These are phyloP conservation scores for Alces alces DNA, from an alignment of 2,113 vertebrate genomes.

Conservation along the genomic window DNA sequence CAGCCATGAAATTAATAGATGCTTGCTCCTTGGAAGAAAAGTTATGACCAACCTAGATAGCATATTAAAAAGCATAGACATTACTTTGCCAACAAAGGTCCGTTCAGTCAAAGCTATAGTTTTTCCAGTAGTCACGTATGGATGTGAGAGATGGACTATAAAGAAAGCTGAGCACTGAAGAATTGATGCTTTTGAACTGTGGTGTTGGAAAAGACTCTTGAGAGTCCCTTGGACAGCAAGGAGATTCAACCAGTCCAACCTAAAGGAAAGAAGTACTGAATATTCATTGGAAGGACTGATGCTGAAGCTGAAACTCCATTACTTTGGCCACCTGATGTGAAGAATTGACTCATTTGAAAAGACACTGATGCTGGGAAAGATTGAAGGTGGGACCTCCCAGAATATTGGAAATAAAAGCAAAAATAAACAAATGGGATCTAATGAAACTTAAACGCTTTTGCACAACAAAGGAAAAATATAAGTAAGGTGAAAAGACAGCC, in stretches of 20 bases:
- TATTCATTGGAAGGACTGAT: neutral
- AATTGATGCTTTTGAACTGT: neutral
- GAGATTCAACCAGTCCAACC: neutral
- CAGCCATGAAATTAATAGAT: neutral
- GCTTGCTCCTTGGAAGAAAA: neutral
- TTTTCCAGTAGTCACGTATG: neutral
- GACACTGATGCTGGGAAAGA: neutral
- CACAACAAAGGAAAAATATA: too few relatives aligned
- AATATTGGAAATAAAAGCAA: too few relatives aligned
- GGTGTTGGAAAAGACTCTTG: neutral
- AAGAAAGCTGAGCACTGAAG: neutral
- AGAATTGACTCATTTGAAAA: neutral
- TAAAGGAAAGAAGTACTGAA: neutral
- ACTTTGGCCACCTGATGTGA: neutral
- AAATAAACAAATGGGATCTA: too few relatives aligned
- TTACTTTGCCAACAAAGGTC: neutral
- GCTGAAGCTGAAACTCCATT: neutral
- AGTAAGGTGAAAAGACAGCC: too few relatives aligned
- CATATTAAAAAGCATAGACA: neutral
- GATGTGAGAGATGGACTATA: neutral
- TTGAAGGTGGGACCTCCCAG: too few relatives aligned
- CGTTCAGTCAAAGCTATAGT: neutral
- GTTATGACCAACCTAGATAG: neutral
- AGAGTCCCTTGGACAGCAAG: neutral
- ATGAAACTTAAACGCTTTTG: too few relatives aligned